phyloP scores from a whole-genome alignment of 2,797 vertebrate genomes.

The Chloroceryle inda region DNA sequence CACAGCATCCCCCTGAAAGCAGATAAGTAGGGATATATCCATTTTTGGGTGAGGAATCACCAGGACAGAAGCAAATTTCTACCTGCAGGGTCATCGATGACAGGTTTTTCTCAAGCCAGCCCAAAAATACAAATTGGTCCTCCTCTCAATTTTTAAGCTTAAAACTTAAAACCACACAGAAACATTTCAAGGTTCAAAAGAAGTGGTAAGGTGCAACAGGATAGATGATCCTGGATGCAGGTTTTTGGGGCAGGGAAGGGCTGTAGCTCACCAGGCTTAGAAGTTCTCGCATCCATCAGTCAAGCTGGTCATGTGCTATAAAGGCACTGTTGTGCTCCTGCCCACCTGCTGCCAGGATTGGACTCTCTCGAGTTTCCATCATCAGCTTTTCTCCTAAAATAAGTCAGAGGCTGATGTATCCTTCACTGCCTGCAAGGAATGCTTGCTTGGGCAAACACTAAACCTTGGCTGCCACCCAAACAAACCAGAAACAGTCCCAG shows the following conservation, averaged over 20 bases:
- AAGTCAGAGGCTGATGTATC: conserved; percentile 13
- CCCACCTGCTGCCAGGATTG: background rate
- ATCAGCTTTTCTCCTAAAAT: background rate
- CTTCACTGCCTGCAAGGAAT: background rate
- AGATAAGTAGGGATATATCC: background rate
- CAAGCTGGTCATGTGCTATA: accelerated
- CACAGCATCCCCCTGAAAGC: background rate
- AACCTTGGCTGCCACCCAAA: background rate
- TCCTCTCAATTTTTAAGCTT: background rate
- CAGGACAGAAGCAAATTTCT: background rate
- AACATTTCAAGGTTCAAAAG: background rate
- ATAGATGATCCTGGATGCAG: background rate
- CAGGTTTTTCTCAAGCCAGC: background rate
- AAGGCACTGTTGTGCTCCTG: background rate
- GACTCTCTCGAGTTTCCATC: background rate
- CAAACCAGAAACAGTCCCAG: background rate
- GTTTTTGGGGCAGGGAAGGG: background rate
- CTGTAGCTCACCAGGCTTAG: background rate
- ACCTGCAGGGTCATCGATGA: background rate
- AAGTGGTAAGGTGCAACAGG: background rate
- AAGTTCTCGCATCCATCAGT: background rate
- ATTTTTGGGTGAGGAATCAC: background rate
- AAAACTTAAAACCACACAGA: background rate
- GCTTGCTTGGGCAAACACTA: background rate
- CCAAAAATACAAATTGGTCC: background rate